Evolutionary conservation across 2,797 vertebrate genomes (phyloP).

Genomic region (Malurus splendens): DNA sequence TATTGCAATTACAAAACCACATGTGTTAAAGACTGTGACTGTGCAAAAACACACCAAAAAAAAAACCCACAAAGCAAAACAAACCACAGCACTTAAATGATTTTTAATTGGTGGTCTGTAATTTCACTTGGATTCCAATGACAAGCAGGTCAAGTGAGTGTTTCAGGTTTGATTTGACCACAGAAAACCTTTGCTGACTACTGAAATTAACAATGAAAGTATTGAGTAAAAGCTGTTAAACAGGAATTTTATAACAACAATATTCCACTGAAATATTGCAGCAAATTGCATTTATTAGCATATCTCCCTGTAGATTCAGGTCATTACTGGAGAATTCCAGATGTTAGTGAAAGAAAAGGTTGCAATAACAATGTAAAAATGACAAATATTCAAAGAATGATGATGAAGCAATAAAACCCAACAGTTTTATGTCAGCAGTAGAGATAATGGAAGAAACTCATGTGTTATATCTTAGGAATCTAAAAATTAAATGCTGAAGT

Average conservation of each 20-base stretch:
- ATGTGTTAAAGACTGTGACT: background rate
- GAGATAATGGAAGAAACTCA: background rate
- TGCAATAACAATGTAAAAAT: conserved; percentile 20
- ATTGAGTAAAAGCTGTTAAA: background rate
- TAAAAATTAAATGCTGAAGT: background rate
- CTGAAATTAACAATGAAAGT: background rate
- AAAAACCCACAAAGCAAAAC: background rate
- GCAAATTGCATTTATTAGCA: background rate
- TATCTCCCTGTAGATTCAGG: background rate
- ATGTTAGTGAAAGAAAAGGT: background rate
- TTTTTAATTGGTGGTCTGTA: conserved; percentile 34
- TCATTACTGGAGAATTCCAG: background rate
- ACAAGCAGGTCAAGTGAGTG: background rate
- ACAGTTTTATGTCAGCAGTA: background rate
- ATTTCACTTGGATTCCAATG: conserved; percentile 15
- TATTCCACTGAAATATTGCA: background rate
- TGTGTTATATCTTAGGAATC: background rate
- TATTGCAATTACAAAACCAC: conserved; percentile 45
- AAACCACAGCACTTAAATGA: conserved; percentile 17
- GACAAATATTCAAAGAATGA: conserved; percentile 28
- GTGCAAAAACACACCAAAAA: background rate
- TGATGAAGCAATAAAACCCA: background rate
- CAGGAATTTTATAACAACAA: background rate
- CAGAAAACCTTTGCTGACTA: background rate
- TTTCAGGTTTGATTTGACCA: background rate